Evolutionary conservation across 1,140 invertebrate species (phyloP), one percentile per base, ranked within the genome.

Genomic region (Cydia fagiglandana): DNA sequence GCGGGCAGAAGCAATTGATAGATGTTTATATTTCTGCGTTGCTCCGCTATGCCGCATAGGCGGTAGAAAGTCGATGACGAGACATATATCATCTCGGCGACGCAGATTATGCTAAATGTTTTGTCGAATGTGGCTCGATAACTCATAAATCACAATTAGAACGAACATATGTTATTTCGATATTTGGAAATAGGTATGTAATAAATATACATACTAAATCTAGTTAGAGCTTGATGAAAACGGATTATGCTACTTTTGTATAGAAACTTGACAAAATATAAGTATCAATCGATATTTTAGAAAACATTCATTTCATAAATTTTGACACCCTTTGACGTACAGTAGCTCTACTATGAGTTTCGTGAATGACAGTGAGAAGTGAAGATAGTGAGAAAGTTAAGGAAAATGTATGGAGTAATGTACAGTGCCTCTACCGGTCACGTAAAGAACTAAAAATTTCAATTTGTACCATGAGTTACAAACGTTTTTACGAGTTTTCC

Each of bases 141-240:
- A 30, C 28, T 38, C 24, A 68, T 68, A 68, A 68, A 68, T 68
- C 30, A 68, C 64, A 68, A 61, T 68, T 30, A 68, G 28, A 28
- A 68, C 30, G 24, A 28, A 28, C 3, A 30, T 30, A 68, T 68
- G 30, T 6, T 64, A 34, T 38, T 34, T 24, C 0, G 10, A 61
- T 61, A 61, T 61, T 61, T 24, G 56, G 56, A 61, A 24, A 61
- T 24, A 61, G 0, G 24, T 24, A 61, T 24, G 24, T 24, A 24
- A 24, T 24, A 24, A n/a, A n/a, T n/a, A n/a, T n/a, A 61, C 24
- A 61, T 17, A 13, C 45, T 47, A 2, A 53, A 53, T 53, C n/a
- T n/a, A 10, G 2, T 61, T 61, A 61, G 12, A 61, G 56, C 56
- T 61, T 61, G 2, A 61, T 3, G 56, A 61, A 20, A 24, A 53